Conservation (phyloP, 2,888 invertebrate genomes). For the Drosophila testacea region DNA sequence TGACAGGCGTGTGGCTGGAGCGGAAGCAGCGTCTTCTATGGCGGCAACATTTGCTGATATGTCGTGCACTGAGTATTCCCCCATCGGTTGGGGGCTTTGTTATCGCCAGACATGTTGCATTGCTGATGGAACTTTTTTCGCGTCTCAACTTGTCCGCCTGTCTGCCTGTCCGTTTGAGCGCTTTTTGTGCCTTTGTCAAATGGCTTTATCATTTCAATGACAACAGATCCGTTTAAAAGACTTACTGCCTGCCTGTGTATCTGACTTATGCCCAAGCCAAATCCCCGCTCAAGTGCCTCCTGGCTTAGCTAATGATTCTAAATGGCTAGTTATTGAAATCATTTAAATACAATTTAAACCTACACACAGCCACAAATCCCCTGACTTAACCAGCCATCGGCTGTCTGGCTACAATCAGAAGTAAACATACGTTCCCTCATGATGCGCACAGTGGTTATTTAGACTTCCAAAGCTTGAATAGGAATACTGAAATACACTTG, state of each 20-base stretch:
- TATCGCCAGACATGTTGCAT: conserved; percentile 51
- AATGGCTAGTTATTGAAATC: conserved; percentile 62
- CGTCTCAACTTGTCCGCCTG: conserved; percentile 46
- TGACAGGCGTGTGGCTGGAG: conserved; percentile 54
- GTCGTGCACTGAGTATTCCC: conserved; percentile 12
- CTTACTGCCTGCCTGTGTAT: conserved; percentile 24
- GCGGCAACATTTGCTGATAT: conserved; percentile 58
- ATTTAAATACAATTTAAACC: conserved; percentile 45
- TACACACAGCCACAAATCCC: conserved; percentile 38
- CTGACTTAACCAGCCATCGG: conserved; percentile 16
- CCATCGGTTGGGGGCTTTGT: conserved; percentile 16
- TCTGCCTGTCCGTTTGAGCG: conserved; percentile 9
- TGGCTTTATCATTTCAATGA: conserved; percentile 70
- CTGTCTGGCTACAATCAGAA: conserved; percentile 16
- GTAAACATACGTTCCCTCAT: neutral
- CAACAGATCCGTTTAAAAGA: conserved; percentile 53
- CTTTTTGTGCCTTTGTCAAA: conserved; percentile 58
- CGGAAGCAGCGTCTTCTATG: conserved; percentile 44
- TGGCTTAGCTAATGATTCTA: conserved; percentile 57
- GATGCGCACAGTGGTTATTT: neutral
- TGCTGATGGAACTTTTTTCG: conserved; percentile 34
- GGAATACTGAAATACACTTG: too few species aligned
- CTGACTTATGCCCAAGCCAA: conserved; percentile 35
- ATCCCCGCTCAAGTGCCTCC: conserved; percentile 44
- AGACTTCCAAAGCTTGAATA: neutral